Conservation (phyloP, 30 jellyfish, hydroid and myxozoan genomes). For the Aurelia aurita complex sp. Pacific region DNA sequence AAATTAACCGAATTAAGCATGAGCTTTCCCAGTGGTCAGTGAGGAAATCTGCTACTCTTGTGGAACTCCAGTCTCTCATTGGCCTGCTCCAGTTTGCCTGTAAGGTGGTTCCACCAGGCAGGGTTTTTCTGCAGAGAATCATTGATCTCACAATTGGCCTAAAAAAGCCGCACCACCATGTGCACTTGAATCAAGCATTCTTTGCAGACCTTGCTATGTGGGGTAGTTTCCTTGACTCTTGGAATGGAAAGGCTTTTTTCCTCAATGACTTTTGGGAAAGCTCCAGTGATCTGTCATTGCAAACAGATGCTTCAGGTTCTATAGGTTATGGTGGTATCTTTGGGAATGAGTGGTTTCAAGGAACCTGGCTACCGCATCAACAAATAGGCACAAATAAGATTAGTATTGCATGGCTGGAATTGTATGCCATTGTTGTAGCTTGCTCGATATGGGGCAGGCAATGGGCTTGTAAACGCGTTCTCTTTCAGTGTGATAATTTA, state of each 20-base stretch:
- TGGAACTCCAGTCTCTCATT: conserved; percentile 49
- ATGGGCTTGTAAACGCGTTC: conserved; percentile 26
- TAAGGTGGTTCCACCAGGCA: conserved; percentile 25
- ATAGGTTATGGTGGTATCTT: conserved; percentile 32
- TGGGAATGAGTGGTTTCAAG: too few relatives aligned
- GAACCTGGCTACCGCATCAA: conserved; percentile 2
- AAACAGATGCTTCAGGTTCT: conserved; percentile 18
- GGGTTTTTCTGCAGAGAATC: conserved; percentile 25
- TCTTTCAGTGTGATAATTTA: conserved; percentile 5
- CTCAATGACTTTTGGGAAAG: background rate
- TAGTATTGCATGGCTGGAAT: conserved; percentile 38
- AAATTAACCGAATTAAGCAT: conserved; percentile 25
- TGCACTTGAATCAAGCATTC: conserved; percentile 30
- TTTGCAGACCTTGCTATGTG: conserved; percentile 63
- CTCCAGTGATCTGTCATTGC: background rate
- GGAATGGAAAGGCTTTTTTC: conserved; percentile 75
- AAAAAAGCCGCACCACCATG: conserved; percentile 26
- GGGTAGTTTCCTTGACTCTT: conserved; percentile 28
- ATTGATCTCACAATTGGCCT: conserved; percentile 40
- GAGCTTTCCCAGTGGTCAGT: background rate
- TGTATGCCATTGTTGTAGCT: conserved; percentile 35
- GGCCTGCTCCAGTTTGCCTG: conserved; percentile 69
- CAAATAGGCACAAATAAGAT: background rate
- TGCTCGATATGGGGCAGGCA: conserved; percentile 26
- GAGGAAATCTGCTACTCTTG: conserved; percentile 28